Evolutionary conservation across 1,140 invertebrate genomes (phyloP), one percentile per base, ranked within the genome.

Genomic region (Heliconius hewitsoni): DNA sequence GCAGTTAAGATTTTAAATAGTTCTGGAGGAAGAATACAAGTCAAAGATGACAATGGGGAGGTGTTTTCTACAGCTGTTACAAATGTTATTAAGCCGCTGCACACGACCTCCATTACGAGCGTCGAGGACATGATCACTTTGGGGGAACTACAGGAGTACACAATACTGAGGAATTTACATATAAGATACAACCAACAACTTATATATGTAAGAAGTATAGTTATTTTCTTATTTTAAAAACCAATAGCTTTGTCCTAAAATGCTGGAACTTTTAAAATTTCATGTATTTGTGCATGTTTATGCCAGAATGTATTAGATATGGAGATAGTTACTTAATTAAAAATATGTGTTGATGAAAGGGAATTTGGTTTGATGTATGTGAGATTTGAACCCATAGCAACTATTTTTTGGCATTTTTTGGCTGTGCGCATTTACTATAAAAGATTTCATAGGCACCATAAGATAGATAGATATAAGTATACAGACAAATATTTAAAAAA

Each of bases 111-210:
- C 0, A 95, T 98, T 39, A 95, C 97, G 82, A 97, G 97, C 71
- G 98, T 99, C 8, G 98, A 99, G 92, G 98, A 99, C 91, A 99
- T 99, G 98, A 99, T 99, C 81, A 97, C 96, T 30, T 94, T 99
- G 57, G 98, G 97, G 9, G 98, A 99, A 94, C 95, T 99, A 30
- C 98, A 99, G 89, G 98, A 99, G 92, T 97, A 98, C 86, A 98
- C 98, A 9, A 98, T 99, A 84, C 95, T 99, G 18, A 95, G 98
- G 77, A 99, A 99, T 95, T 95, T 99, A n/a, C 96, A 98, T 84
- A 97, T 98, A 86, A 95, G 98, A 86, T 99, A 99, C 93, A 97
- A 96, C 87, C 96, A 98, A 84, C 97, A 98, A 91, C 90, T 97
- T 23, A 99, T 99, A 88, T 99, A 99, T 95, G 98, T 99, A 95